phyloP scores from a whole-genome alignment of 1,140 invertebrate genomes.

The Saccostrea cuccullata region DNA sequence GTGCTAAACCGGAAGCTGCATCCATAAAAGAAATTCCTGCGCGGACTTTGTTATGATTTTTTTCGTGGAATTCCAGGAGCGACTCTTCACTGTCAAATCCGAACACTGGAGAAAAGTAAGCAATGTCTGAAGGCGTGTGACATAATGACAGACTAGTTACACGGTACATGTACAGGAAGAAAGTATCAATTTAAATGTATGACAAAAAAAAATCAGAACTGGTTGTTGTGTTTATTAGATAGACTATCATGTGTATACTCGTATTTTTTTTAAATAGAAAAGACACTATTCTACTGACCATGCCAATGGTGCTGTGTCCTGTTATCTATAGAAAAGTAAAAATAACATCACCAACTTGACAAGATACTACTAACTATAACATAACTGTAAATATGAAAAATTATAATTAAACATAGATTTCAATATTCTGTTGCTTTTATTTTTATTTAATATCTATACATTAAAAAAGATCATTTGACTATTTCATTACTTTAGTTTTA shows the following conservation, averaged over 20 bases:
- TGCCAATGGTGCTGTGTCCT: not conserved
- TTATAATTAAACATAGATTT: not conserved
- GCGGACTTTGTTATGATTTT: conserved; percentile 28
- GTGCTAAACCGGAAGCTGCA: conserved; percentile 36
- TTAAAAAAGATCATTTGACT: not conserved
- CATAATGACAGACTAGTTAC: not conserved
- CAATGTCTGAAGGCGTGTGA: not conserved
- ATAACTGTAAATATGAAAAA: not conserved
- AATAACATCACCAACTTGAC: not conserved
- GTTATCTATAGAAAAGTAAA: not conserved
- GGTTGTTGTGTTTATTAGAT: too few relatives aligned
- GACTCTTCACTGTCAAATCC: conserved; percentile 76
- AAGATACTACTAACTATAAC: not conserved
- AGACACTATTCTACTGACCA: not conserved
- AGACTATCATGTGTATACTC: too few relatives aligned
- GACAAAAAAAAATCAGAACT: not conserved
- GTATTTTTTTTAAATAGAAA: not conserved
- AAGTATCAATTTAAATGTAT: not conserved
- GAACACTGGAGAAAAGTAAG: conserved; percentile 45
- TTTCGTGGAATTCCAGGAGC: conserved; percentile 70
- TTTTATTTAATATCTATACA: not conserved
- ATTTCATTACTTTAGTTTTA: not conserved
- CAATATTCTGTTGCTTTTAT: not conserved
- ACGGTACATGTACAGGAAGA: not conserved
- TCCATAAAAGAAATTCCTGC: conserved; percentile 53